Conservation (phyloP, 2,113 vertebrate species). For the Dasypus novemcinctus region DNA sequence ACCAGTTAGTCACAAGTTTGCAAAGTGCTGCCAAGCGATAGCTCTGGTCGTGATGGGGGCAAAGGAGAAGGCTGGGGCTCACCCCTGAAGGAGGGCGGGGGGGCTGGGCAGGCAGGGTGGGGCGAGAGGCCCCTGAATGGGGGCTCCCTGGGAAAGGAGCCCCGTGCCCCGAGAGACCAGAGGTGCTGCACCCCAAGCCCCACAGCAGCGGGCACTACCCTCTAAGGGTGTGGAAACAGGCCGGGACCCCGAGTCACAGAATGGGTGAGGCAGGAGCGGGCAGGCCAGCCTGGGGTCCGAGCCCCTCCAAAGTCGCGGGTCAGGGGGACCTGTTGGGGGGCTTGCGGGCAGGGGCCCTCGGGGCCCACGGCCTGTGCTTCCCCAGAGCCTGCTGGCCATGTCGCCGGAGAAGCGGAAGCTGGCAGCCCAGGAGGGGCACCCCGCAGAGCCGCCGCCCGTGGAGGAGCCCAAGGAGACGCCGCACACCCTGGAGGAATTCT, state of each 20-base stretch:
- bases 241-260: too few relatives aligned
- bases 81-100: background rate
- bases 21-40: background rate
- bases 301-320: background rate
- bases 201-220: background rate
- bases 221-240: background rate
- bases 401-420: constrained; percentile 93
- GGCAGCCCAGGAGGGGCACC: constrained; percentile 71
- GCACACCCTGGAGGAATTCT: constrained; percentile 92
- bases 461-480: constrained; percentile 81
- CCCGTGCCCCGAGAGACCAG: background rate
- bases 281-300: background rate
- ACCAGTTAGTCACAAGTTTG: too few relatives aligned
- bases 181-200: background rate
- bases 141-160: background rate
- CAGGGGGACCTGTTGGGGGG: background rate
- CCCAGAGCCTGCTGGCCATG: constrained; percentile 90
- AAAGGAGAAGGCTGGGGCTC: too few relatives aligned
- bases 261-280: background rate
- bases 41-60: background rate
- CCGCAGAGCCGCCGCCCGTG: constrained; percentile 61
- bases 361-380: background rate
- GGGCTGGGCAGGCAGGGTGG: background rate
- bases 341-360: background rate
- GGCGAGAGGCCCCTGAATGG: background rate